Conservation (phyloP, 1,140 invertebrate species). For the Drosophila varians region DNA sequence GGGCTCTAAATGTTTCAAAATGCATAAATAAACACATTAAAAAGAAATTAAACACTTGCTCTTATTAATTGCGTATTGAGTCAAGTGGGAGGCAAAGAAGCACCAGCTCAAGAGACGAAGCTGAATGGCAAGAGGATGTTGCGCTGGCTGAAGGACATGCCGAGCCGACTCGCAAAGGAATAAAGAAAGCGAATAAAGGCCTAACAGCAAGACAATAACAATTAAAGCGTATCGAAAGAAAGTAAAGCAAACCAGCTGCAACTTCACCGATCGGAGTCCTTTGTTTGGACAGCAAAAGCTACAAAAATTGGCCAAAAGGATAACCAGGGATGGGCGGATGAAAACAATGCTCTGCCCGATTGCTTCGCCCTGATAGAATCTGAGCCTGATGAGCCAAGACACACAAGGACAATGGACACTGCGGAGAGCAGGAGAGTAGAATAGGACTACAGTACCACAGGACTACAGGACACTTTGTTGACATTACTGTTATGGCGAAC, state of each 20-base stretch:
- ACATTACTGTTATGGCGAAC: constrained; percentile 16
- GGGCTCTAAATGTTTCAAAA: constrained; percentile 68
- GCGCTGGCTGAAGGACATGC: not conserved
- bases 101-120: not conserved
- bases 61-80: constrained; percentile 65
- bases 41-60: constrained; percentile 74
- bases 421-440: too few species aligned
- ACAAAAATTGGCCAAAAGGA: not conserved
- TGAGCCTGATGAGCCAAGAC: constrained; percentile 51
- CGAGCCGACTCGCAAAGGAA: not conserved
- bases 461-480: constrained; percentile 18
- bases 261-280: constrained; percentile 18
- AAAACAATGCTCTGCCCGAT: constrained; percentile 73
- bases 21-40: constrained; percentile 79
- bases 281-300: constrained; percentile 16
- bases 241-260: constrained; percentile 16
- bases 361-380: constrained; percentile 67
- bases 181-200: not conserved
- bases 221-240: constrained; percentile 32
- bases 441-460: constrained; percentile 30
- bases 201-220: constrained; percentile 14
- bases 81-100: constrained; percentile 14
- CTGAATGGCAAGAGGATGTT: not conserved
- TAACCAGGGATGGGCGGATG: constrained; percentile 1
- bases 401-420: constrained; percentile 37